phyloP scores from a whole-genome alignment of 2,797 vertebrate genomes.

The Kryptopterus vitreolus region DNA sequence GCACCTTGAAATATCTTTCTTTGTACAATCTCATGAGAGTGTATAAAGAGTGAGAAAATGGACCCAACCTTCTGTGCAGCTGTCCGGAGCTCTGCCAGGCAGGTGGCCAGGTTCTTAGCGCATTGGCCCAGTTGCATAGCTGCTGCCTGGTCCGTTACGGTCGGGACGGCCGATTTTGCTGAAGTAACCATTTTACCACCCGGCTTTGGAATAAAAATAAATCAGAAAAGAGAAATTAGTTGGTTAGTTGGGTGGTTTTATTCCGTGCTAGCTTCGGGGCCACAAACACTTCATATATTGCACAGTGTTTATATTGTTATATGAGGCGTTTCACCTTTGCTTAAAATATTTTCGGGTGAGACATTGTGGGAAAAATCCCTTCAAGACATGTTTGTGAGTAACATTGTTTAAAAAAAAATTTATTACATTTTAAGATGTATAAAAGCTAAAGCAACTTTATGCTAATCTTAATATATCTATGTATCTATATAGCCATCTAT shows the following conservation, averaged over 20 bases:
- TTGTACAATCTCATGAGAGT: background rate
- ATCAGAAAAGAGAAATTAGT: no score
- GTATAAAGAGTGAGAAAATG: constrained; percentile 3
- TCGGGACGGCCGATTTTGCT: constrained; percentile 94
- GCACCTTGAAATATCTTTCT: background rate
- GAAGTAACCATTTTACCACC: constrained; percentile 98
- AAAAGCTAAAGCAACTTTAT: background rate
- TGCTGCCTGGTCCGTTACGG: constrained; percentile 93
- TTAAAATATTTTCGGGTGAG: no score
- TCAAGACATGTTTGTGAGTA: no score
- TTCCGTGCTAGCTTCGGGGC: no score
- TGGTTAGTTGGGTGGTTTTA: no score
- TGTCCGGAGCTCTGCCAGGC: constrained; percentile 90
- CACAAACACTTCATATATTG: no score
- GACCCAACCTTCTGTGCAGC: constrained; percentile 90
- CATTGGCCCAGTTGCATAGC: constrained; percentile 98
- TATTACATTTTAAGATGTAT: background rate
- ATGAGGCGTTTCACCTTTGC: no score
- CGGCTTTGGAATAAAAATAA: constrained; percentile 74
- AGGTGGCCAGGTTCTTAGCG: constrained; percentile 96
- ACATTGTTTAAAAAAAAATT: background rate
- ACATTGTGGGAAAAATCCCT: no score
- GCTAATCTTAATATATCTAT: no score
- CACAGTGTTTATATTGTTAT: no score
- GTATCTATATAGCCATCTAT: no score